Base-by-base conservation (phyloP, 2,888 invertebrate genomes). In the Papilio demoleus region DNA sequence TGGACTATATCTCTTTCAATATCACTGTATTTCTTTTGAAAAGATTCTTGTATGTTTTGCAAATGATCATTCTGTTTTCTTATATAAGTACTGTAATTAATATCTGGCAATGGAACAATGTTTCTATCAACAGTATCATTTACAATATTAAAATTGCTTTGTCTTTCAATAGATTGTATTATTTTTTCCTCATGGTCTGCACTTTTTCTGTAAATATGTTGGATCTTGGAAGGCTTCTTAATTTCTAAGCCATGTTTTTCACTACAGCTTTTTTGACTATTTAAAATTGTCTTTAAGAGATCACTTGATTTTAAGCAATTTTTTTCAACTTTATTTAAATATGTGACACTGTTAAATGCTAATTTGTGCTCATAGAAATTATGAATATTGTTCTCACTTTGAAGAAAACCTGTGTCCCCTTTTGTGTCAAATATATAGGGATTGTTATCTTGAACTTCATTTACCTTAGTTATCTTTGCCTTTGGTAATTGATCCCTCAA, bases 211-310 rank as follows among this genome's bases (percentile, higher is more conserved):
- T 24, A 24, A 24, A 14, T 47, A 47, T 47, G 12, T 47, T 24
- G 9, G 17, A 19, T 12, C 24, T 14, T 14, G 14, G 12, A 14
- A 6, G 50, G 50, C 14, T 24, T 50, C 4, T 47, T 19, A 3
- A 47, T 11, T 22, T 27, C 14, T n/a, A 53, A 14, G n/a, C 4
- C 14, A 24, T 50, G 6, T 66, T 59, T 12, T 38, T 38, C 1
- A 19, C 1, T 14, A 11, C 50, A 40, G 31, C 69, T 63, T 68
- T 67, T 63, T 71, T 83, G 81, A 70, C 70, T 81, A 40, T 71
- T 75, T 19, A 83, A 66, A 72, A 87, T 76, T 9, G 88, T 84
- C 73, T 85, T 77, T 17, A 90, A 71, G 40, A 90, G 80, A 71
- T 90, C 89, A 72, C 84, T 81, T 0, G 88, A 85, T 27, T 83